Conservation (phyloP, 2,888 invertebrate species). For the Anagyrus pseudococci region DNA sequence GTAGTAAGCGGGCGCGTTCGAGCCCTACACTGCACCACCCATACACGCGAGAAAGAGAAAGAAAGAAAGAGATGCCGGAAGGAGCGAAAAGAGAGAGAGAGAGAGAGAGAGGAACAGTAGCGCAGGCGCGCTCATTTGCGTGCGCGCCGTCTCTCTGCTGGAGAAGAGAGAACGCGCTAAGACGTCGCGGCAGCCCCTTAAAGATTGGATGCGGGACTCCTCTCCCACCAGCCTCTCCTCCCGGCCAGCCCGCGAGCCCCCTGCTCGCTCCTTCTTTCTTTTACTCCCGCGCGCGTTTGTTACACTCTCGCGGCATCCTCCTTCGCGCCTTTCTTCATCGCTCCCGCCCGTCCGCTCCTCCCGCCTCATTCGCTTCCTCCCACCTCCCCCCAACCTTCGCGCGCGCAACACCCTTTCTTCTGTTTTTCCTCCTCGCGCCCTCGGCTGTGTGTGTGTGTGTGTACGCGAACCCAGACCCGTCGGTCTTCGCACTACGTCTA, state of each 20-base stretch:
- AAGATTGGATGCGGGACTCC: conserved; percentile 34
- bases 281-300: conserved; percentile 18
- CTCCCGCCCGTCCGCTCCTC: conserved; percentile 36
- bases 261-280: conserved; percentile 15
- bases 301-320: conserved; percentile 28
- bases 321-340: conserved; percentile 32
- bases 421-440: conserved; percentile 41
- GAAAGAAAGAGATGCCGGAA: not conserved
- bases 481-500: too few species aligned
- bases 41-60: not conserved
- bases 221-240: not conserved
- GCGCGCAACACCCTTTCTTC: conserved; percentile 45
- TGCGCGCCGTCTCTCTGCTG: too few species aligned
- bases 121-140: too few species aligned
- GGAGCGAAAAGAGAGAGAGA: not conserved
- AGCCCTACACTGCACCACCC: not conserved
- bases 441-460: conserved; percentile 1
- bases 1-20: too few species aligned
- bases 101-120: not conserved
- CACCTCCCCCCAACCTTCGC: conserved; percentile 37
- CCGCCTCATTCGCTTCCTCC: conserved; percentile 30
- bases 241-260: too few species aligned
- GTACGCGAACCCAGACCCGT: not conserved
- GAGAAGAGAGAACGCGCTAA: conserved; percentile 19
- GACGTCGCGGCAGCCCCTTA: conserved; percentile 26